Evolutionary conservation across 2,888 invertebrate genomes (phyloP).

Genomic region (Acronicta psi): DNA sequence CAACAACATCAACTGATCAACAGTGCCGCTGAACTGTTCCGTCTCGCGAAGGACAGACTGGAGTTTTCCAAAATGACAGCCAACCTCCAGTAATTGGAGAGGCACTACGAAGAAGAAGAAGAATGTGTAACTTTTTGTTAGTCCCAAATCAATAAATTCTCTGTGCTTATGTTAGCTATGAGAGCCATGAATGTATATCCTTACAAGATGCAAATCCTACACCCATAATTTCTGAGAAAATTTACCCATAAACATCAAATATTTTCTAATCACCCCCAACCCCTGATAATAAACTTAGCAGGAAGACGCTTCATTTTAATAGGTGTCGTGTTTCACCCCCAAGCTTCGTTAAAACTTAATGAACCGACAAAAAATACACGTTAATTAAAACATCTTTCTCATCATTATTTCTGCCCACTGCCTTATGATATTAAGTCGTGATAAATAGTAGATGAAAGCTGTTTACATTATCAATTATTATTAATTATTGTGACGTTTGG

Average conservation of each 20-base stretch:
- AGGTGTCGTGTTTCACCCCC: slow-evolving; percentile 47
- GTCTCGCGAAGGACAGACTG: no score
- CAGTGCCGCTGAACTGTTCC: no score
- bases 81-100: no score
- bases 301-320: slow-evolving; percentile 45
- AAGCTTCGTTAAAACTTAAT: slow-evolving; percentile 58
- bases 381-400: slow-evolving; percentile 50
- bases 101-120: no score
- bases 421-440: slow-evolving; percentile 36
- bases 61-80: no score
- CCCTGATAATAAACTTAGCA: slow-evolving; percentile 20
- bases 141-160: no score
- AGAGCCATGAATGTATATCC: no score
- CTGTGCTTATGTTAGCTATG: no score
- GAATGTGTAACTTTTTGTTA: no score
- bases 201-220: no score
- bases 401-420: slow-evolving; percentile 46
- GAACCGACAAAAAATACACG: slow-evolving; percentile 53
- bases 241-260: background rate
- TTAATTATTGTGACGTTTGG: background rate
- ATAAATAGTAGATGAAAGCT: slow-evolving; percentile 29
- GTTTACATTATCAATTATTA: slow-evolving; percentile 32
- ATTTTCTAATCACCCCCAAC: slow-evolving; percentile 29
- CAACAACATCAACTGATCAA: no score
- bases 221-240: no score